Evolutionary conservation across 2,888 invertebrate species (phyloP).

Genomic region (Leucania comma): DNA sequence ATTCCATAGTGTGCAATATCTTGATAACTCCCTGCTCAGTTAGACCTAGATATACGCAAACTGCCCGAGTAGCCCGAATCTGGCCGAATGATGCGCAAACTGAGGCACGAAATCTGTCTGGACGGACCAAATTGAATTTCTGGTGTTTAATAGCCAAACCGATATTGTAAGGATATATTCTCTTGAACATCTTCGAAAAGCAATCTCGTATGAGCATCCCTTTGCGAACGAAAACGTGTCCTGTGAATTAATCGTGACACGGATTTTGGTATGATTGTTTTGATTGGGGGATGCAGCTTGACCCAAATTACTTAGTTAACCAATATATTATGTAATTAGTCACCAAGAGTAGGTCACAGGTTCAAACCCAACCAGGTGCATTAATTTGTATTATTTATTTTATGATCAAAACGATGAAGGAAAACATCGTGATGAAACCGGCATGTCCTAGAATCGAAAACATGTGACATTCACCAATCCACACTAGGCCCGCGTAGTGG

Average conservation of each 20-base stretch:
- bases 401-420: too few relatives aligned
- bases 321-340: not conserved
- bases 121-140: constrained; percentile 42
- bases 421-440: too few relatives aligned
- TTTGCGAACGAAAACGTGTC: not conserved
- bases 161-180: constrained; percentile 30
- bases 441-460: too few relatives aligned
- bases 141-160: constrained; percentile 48
- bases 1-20: constrained; percentile 52
- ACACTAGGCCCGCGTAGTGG: too few relatives aligned
- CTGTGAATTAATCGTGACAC: not conserved
- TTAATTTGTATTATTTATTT: too few relatives aligned
- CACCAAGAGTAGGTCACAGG: too few relatives aligned
- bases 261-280: not conserved
- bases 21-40: constrained; percentile 50
- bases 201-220: not conserved
- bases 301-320: not conserved
- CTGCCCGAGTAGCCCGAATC: constrained; percentile 16
- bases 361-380: too few relatives aligned
- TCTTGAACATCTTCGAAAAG: not conserved
- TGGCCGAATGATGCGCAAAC: constrained; percentile 42
- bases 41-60: constrained; percentile 31
- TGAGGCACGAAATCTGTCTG: constrained; percentile 55
- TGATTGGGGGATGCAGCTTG: not conserved
- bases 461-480: too few relatives aligned